Evolutionary conservation across 2,113 vertebrate species (phyloP).

Genomic region (Ictidomys tridecemlineatus): DNA sequence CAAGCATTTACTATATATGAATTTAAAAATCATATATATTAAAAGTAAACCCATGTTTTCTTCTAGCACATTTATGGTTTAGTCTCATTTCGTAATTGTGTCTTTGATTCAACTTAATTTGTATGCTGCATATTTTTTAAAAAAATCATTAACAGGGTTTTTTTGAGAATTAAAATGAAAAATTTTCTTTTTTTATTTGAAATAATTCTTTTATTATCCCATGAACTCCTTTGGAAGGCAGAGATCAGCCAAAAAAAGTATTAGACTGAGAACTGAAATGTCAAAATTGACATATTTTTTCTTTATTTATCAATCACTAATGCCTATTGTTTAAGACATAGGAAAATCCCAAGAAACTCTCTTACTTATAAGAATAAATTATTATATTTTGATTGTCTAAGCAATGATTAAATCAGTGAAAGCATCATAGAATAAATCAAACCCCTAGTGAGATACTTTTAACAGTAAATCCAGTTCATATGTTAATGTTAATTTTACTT

Average conservation of each 20-base stretch:
- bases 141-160: neutral
- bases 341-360: conserved; percentile 65
- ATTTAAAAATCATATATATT: too few relatives aligned
- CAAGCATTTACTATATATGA: neutral
- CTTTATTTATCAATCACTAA: conserved; percentile 64
- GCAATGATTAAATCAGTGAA: conserved; percentile 78
- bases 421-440: conserved; percentile 78
- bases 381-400: conserved; percentile 77
- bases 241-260: neutral
- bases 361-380: conserved; percentile 73
- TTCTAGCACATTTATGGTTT: conserved; percentile 42
- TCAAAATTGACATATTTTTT: conserved; percentile 61
- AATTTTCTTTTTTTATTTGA: conserved; percentile 23
- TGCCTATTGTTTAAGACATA: conserved; percentile 66
- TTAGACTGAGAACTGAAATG: conserved; percentile 28
- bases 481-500: conserved; percentile 80
- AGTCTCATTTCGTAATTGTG: conserved; percentile 30
- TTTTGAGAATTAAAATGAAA: neutral
- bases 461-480: conserved; percentile 71
- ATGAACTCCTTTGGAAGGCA: conserved; percentile 42
- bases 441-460: conserved; percentile 75
- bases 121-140: neutral
- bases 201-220: neutral
- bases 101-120: conserved; percentile 42
- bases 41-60: neutral